Evolutionary conservation across 1,140 invertebrate species (phyloP).

Genomic region (Drosophila nebulosa): DNA sequence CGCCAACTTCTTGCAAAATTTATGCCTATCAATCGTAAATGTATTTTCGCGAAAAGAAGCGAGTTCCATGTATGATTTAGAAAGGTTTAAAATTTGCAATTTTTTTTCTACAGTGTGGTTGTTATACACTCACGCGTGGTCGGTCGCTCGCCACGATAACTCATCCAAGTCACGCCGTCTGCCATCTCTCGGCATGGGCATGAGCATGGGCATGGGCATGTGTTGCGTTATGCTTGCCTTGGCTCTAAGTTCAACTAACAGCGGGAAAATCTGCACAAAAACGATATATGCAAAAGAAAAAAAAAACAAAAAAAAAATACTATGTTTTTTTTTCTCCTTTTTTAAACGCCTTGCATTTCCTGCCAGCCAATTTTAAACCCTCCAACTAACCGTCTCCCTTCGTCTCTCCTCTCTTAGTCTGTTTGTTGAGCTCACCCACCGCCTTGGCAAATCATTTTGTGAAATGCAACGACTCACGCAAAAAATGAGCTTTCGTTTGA

Average conservation of each 20-base stretch:
- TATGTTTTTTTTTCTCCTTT: background rate
- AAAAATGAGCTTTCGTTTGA: conserved; percentile 73
- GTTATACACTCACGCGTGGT: conserved; percentile 53
- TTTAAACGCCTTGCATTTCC: conserved; percentile 58
- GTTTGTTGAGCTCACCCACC: conserved; percentile 20
- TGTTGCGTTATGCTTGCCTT: conserved; percentile 42
- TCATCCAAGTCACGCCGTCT: conserved; percentile 72
- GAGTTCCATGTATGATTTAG: no score
- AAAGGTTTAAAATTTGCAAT: background rate
- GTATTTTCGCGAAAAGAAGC: no score
- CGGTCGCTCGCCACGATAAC: conserved; percentile 46
- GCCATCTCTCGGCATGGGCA: conserved; percentile 46
- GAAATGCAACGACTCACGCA: conserved; percentile 72
- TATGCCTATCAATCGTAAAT: no score
- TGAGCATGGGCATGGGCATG: conserved; percentile 41
- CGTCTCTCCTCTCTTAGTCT: background rate
- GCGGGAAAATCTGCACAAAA: conserved; percentile 35
- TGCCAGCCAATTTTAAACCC: conserved; percentile 31
- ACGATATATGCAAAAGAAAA: background rate
- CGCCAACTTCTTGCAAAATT: no score
- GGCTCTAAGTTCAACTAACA: conserved; percentile 49
- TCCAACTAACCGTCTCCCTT: background rate
- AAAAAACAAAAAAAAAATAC: background rate
- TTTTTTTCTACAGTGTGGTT: conserved; percentile 10
- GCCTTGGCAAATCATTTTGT: conserved; percentile 62